Conservation (phyloP, 2,888 invertebrate species). For the Chaitophorus viminalis region DNA sequence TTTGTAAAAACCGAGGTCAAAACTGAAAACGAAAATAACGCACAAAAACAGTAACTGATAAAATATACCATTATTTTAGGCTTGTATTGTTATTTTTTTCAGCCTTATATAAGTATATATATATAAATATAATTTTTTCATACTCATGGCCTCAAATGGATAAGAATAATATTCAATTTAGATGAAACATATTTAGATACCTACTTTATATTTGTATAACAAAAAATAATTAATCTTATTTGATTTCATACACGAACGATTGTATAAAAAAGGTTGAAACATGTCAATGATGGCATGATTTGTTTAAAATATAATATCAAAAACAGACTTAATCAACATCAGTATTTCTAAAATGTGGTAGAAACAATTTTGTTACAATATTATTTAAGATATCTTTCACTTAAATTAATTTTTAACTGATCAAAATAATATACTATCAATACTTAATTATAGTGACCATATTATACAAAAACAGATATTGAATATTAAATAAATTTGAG, state of each 20-base stretch:
- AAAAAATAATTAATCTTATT: background rate
- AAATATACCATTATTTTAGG: conserved; percentile 6
- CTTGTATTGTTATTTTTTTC: background rate
- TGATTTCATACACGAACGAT: background rate
- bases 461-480: too few relatives aligned
- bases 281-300: background rate
- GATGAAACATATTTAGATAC: background rate
- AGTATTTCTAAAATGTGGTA: background rate
- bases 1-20: conserved; percentile 12
- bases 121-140: background rate
- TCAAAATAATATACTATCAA: too few relatives aligned
- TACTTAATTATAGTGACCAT: too few relatives aligned
- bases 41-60: conserved; percentile 35
- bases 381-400: too few relatives aligned
- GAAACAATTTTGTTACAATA: background rate
- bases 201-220: background rate
- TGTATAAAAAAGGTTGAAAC: background rate
- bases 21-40: conserved; percentile 33
- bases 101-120: too few relatives aligned
- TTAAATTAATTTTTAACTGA: too few relatives aligned
- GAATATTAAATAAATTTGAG: too few relatives aligned
- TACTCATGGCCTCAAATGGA: conserved; percentile 9
- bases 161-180: background rate
- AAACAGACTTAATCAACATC: too few relatives aligned
- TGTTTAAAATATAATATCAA: background rate